Evolutionary conservation across 2,797 vertebrate genomes (phyloP).

Genomic region (Uromys caudimaculatus): DNA sequence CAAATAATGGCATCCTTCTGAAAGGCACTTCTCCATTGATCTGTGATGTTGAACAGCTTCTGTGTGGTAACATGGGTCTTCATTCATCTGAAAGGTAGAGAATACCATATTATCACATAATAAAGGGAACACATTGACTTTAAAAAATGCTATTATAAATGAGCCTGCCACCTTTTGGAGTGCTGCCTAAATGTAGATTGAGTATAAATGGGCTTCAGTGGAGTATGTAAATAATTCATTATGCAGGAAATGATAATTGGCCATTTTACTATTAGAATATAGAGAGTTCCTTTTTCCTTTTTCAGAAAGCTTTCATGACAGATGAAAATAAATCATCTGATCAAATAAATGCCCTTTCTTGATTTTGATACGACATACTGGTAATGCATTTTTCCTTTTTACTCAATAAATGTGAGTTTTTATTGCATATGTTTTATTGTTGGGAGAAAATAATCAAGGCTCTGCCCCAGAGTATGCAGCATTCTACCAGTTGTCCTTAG

Average conservation of each 20-base stretch:
- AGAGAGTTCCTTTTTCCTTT: conserved; percentile 51
- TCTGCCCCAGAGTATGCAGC: background rate
- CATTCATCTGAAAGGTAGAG: background rate
- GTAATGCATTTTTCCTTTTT: conserved; percentile 51
- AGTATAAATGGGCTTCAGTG: conserved; percentile 45
- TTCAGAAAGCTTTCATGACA: conserved; percentile 66
- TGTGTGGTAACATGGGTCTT: background rate
- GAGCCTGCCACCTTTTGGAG: background rate
- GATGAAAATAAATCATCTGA: conserved; percentile 62
- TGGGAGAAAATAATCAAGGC: background rate
- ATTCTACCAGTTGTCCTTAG: background rate
- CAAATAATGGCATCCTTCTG: background rate
- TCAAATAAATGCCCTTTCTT: conserved; percentile 61
- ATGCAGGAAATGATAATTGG: conserved; percentile 58
- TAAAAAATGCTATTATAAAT: conserved; percentile 23
- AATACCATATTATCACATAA: conserved; percentile 13
- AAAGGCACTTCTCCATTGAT: background rate
- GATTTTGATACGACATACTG: conserved; percentile 48
- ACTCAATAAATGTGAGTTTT: conserved; percentile 43
- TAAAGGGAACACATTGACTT: background rate
- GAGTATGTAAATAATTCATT: conserved; percentile 75
- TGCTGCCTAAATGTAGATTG: conserved; percentile 17
- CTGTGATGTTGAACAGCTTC: background rate
- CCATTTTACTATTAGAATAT: conserved; percentile 64
- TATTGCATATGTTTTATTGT: conserved; percentile 39